Conservation (phyloP, 2,113 vertebrate genomes). For the Gulo gulo region DNA sequence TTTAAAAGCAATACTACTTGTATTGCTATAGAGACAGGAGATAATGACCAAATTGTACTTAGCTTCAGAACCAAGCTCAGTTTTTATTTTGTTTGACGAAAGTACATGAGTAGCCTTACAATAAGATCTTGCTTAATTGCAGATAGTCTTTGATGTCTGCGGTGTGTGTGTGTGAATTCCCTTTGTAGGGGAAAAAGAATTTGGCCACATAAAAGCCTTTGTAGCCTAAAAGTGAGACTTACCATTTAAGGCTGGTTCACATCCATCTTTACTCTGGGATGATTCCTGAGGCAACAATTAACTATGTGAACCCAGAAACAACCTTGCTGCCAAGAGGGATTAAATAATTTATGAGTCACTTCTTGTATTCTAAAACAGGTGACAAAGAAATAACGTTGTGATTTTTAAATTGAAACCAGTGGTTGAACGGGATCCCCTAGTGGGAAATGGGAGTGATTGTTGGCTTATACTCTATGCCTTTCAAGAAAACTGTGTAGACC, state of each 20-base stretch:
- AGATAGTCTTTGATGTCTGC: neutral
- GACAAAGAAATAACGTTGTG: neutral
- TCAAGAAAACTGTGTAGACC: neutral
- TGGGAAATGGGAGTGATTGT: neutral
- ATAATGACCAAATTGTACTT: neutral
- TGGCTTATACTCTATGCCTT: neutral
- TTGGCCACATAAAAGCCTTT: neutral
- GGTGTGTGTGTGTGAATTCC: neutral
- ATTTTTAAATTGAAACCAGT: neutral
- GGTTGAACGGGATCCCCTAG: neutral
- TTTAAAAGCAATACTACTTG: neutral
- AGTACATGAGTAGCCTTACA: neutral
- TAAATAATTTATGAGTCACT: slow-evolving; percentile 37
- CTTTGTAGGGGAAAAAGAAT: neutral
- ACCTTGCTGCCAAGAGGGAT: neutral
- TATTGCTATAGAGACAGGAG: neutral
- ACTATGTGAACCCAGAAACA: neutral
- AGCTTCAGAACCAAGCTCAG: neutral
- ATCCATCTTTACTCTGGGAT: neutral
- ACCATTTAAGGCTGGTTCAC: neutral
- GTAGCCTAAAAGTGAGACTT: neutral
- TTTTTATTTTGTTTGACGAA: neutral
- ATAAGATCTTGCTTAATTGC: neutral
- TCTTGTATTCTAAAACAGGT: neutral
- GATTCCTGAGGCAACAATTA: neutral